These are phyloP conservation scores for Andrena chrysosceles DNA, from an alignment of 2,888 invertebrate genomes.

Conservation along the genomic window DNA sequence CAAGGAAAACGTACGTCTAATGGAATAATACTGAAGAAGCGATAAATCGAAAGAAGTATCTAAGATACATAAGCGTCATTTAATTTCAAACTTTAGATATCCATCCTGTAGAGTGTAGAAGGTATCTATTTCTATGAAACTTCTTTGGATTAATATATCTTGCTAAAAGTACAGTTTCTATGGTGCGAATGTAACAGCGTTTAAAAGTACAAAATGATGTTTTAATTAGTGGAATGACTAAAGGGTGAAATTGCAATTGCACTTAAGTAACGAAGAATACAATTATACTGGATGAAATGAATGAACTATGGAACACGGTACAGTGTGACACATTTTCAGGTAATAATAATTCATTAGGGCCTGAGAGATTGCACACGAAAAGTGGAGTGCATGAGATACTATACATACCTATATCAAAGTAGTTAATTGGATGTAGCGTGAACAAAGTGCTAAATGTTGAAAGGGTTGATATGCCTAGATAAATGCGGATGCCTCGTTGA, in stretches of 20 bases:
- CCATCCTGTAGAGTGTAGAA: neutral
- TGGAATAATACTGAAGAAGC: no score
- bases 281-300: neutral
- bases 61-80: neutral
- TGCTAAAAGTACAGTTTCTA: neutral
- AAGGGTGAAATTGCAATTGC: neutral
- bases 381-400: neutral
- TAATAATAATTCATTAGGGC: slow-evolving; percentile 10
- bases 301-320: neutral
- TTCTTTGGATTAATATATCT: neutral
- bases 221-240: slow-evolving; percentile 6
- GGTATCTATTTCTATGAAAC: neutral
- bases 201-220: neutral
- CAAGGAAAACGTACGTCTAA: no score
- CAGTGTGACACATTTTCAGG: neutral
- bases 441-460: neutral
- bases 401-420: neutral
- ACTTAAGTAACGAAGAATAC: neutral
- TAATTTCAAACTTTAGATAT: neutral
- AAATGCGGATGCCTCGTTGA: neutral
- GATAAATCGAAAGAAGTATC: neutral
- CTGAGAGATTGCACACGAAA: neutral
- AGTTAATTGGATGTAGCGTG: slow-evolving; percentile 26
- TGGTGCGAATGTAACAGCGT: neutral
- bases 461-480: neutral